phyloP scores from a whole-genome alignment of 1,140 invertebrate species.

The Dinoponera quadriceps region DNA sequence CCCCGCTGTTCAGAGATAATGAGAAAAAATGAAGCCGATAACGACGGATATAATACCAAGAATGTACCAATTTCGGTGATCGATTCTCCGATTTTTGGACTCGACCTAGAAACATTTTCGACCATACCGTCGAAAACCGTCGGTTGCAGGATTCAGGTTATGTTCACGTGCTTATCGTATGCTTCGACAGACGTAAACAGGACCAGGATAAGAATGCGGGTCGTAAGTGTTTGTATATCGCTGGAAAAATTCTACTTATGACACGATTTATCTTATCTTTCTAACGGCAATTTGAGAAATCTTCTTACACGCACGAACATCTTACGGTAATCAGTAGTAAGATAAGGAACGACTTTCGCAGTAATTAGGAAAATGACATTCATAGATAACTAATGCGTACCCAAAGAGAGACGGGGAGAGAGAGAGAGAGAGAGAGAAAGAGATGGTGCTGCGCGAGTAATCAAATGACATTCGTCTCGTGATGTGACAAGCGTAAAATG shows the following conservation, averaged over 20 bases:
- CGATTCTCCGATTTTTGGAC: too few species aligned
- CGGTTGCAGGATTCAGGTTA: background rate
- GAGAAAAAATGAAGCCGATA: background rate
- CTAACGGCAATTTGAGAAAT: background rate
- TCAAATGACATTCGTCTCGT: slow-evolving; percentile 19
- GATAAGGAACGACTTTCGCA: background rate
- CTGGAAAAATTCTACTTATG: slow-evolving; percentile 2
- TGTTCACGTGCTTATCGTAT: background rate
- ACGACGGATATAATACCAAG: background rate
- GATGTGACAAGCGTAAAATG: background rate
- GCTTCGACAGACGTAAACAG: background rate
- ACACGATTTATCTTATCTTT: slow-evolving; percentile 15
- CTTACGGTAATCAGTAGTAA: background rate
- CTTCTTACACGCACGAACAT: background rate
- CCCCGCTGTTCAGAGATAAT: background rate
- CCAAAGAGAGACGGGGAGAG: too few species aligned
- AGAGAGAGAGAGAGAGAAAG: too few species aligned
- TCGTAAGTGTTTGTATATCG: background rate
- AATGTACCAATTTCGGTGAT: background rate
- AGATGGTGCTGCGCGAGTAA: background rate
- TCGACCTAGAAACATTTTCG: background rate
- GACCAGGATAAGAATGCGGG: background rate
- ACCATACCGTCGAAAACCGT: background rate
- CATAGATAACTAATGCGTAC: slow-evolving; percentile 25
- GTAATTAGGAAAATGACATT: slow-evolving; percentile 23